Evolutionary conservation across 2,888 invertebrate species (phyloP).

Genomic region (Hedychridium roseum): DNA sequence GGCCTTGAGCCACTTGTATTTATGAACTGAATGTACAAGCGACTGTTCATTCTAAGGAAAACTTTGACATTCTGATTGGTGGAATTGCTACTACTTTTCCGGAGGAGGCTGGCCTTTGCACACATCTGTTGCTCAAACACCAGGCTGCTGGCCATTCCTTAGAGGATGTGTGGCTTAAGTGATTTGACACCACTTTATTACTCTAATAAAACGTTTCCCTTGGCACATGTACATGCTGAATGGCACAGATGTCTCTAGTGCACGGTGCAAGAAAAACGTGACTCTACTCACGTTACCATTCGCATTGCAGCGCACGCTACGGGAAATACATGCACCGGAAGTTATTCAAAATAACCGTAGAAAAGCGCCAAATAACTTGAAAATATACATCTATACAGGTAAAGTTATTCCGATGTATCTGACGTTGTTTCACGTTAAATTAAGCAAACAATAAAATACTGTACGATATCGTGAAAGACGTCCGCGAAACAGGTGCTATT

Average conservation of each 20-base stretch:
- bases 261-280: neutral
- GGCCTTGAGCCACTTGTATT: constrained; percentile 53
- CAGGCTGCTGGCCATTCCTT: constrained; percentile 1
- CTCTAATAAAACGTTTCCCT: constrained; percentile 57
- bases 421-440: no score
- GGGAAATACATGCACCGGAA: no score
- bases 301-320: no score
- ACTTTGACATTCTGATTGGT: constrained; percentile 43
- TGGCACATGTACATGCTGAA: constrained; percentile 40
- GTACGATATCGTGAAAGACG: no score
- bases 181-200: no score
- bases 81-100: constrained; percentile 19
- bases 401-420: no score
- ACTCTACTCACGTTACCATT: no score
- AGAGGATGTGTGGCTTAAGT: constrained; percentile 5
- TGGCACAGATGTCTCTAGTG: constrained; percentile 11
- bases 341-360: no score
- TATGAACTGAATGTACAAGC: constrained; percentile 22
- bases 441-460: no score
- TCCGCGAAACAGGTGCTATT: no score
- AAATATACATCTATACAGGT: no score
- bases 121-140: constrained; percentile 28
- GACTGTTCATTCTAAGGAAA: constrained; percentile 44
- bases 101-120: neutral
- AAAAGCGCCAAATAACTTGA: no score